Evolutionary conservation across 1,140 invertebrate species (phyloP), one percentile per base, ranked within the genome.

Genomic region (Ylistrum balloti): DNA sequence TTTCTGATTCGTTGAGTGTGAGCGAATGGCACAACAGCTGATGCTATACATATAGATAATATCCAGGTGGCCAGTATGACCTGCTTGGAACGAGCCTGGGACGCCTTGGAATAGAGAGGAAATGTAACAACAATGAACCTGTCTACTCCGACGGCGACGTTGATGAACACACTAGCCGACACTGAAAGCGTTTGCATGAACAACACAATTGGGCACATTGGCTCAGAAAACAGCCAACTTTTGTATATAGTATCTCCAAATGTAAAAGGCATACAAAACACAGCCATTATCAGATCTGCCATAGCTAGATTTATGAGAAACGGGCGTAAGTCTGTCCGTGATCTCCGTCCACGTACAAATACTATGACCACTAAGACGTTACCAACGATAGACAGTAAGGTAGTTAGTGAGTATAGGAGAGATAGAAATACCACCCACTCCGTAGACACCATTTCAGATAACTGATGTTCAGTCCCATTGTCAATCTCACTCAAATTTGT

Each of bases 261-360:
- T 0, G 94, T 94, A 88, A 96, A 96, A 2, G 95, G 95, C 92
- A 96, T 93, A 88, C 95, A 96, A 89, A 96, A 94, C 1, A 95
- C 88, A 9, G 91, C 89, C 86, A 92, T 92, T n/a, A 92, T 88
- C 32, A 92, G 88, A 74, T 92, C 92, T 0, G 92, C 89, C 17
- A 91, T 86, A 0, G 91, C 92, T 3, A 93, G 85, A 88, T 92
- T 92, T 11, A 93, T 90, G 2, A 92, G 86, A 33, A 89, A 93
- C 9, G 93, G 93, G 7, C 94, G 88, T 86, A 95, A 92, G 89
- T 96, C 95, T 13, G 94, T 95, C n/a, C 94, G 92, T 20, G 93
- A 95, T 48, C 94, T 86, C 13, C 93, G 85, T 9, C 95, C 95
- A 20, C 91, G 90, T 5, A 91, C 89, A 88, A 95, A 95, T n/a